Conservation (phyloP, 2,888 invertebrate species). For the Xanthorhoe designata region DNA sequence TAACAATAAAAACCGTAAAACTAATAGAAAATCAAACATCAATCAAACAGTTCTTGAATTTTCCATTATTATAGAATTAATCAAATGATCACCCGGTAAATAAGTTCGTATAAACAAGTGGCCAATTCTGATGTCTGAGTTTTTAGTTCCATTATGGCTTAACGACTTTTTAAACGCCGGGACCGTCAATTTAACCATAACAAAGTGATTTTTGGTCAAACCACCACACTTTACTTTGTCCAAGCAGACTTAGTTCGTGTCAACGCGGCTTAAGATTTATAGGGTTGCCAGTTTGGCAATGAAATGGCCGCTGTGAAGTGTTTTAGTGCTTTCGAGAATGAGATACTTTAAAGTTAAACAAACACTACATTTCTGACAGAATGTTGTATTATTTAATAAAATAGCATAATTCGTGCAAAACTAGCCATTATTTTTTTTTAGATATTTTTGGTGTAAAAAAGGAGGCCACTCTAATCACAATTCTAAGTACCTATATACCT, state of each 20-base stretch:
- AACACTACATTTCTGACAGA: constrained; percentile 6
- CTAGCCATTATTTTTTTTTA: background rate
- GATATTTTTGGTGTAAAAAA: too few species aligned
- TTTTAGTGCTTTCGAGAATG: constrained; percentile 25
- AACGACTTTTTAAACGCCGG: too few species aligned
- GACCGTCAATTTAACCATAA: background rate
- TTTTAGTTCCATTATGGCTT: too few species aligned
- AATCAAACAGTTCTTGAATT: too few species aligned
- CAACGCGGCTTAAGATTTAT: constrained; percentile 51
- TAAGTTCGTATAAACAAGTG: too few species aligned
- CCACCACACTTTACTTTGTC: background rate
- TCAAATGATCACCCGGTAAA: too few species aligned
- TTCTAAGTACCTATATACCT: too few species aligned
- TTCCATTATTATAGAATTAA: too few species aligned
- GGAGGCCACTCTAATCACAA: too few species aligned
- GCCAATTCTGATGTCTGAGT: too few species aligned
- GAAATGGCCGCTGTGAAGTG: constrained; percentile 21
- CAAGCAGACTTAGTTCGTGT: background rate
- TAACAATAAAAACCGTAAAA: too few species aligned
- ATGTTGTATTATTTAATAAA: background rate
- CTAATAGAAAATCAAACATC: too few species aligned
- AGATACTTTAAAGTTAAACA: constrained; percentile 9
- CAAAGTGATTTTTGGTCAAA: background rate
- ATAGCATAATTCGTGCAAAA: background rate
- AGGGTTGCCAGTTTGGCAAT: constrained; percentile 50